phyloP scores from a whole-genome alignment of 2,888 invertebrate species.

The Cephus nigrinus region DNA sequence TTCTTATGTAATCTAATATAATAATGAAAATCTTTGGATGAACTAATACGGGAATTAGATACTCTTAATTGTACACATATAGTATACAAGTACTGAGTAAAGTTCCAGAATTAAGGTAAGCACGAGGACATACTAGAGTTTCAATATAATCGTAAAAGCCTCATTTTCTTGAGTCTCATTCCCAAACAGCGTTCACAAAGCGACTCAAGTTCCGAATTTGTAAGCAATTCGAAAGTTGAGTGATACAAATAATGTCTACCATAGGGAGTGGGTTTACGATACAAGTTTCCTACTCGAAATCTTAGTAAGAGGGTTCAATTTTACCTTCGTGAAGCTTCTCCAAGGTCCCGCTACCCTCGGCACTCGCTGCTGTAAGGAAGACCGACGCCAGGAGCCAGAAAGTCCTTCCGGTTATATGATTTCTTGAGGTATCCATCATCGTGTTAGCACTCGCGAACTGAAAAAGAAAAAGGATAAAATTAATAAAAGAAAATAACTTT shows the following conservation, averaged over 20 bases:
- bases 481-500: slow-evolving; percentile 12
- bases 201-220: too few species aligned
- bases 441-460: slow-evolving; percentile 51
- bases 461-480: slow-evolving; percentile 33
- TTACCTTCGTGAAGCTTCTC: slow-evolving; percentile 63
- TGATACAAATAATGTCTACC: slow-evolving; percentile 30
- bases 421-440: slow-evolving; percentile 58
- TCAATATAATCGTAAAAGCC: too few species aligned
- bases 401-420: slow-evolving; percentile 47
- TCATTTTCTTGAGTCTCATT: too few species aligned
- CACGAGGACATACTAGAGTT: too few species aligned
- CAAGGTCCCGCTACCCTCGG: slow-evolving; percentile 55
- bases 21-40: too few species aligned
- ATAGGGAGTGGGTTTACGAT: slow-evolving; percentile 30
- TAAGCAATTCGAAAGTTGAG: too few species aligned
- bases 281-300: slow-evolving; percentile 28
- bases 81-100: too few species aligned
- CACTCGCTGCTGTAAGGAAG: slow-evolving; percentile 42
- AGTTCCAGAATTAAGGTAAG: too few species aligned
- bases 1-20: too few species aligned
- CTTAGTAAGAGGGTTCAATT: slow-evolving; percentile 14
- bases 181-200: too few species aligned
- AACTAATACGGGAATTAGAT: too few species aligned
- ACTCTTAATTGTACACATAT: too few species aligned
- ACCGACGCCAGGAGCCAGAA: slow-evolving; percentile 44